Evolutionary conservation across 2,888 invertebrate species (phyloP).

Genomic region (Sminthurinus aureus): DNA sequence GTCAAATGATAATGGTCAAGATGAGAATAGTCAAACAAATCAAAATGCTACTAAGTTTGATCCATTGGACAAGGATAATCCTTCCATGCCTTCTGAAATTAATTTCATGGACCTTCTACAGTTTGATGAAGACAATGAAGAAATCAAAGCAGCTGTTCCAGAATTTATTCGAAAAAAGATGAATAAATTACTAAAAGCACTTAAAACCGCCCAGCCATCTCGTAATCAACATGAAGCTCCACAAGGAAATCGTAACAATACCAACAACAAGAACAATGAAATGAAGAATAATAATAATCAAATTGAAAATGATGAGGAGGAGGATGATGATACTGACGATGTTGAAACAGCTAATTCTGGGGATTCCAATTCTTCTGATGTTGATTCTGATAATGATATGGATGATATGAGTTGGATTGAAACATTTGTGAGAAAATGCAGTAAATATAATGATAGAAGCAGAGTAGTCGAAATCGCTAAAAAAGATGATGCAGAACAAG

Average conservation of each 20-base stretch:
- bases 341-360: not conserved
- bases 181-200: not conserved
- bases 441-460: not conserved
- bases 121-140: constrained; percentile 19
- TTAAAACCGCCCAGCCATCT: not conserved
- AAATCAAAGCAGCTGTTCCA: constrained; percentile 7
- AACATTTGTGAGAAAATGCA: not conserved
- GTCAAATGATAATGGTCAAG: not conserved
- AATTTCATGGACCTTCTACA: not conserved
- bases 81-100: not conserved
- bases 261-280: too few relatives aligned
- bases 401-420: not conserved
- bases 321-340: not conserved
- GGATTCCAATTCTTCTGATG: not conserved
- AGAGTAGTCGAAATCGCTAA: not conserved
- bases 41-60: not conserved
- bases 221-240: not conserved
- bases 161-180: not conserved
- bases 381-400: not conserved
- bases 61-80: not conserved
- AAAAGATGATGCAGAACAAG: not conserved
- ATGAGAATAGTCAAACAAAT: not conserved
- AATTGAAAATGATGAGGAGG: not conserved
- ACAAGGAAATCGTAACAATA: not conserved
- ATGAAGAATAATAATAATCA: too few relatives aligned